Percentiles rank a stretch among this genome's conserved stretches.
phyloP scores from a whole-genome alignment of 2,888 invertebrate species.

The Uloborus plumipes region DNA sequence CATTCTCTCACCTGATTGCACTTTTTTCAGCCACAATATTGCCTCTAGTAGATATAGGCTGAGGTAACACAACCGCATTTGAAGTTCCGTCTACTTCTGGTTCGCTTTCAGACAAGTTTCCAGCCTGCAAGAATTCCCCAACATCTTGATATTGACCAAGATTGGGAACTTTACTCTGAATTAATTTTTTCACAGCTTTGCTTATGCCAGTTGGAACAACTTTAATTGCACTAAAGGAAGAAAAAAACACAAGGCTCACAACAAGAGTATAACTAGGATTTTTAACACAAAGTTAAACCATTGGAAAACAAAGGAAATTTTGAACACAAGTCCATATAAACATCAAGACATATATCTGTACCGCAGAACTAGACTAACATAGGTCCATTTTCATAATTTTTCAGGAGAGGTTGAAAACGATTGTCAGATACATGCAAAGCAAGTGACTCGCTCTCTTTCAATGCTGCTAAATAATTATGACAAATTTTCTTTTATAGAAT shows the following conservation, averaged over 20 bases:
- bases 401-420: too few relatives aligned
- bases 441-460: too few relatives aligned
- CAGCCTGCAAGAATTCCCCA: slow-evolving; percentile 82
- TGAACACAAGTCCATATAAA: too few relatives aligned
- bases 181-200: slow-evolving; percentile 91
- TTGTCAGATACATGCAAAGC: too few relatives aligned
- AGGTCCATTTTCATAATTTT: too few relatives aligned
- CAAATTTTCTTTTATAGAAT: too few relatives aligned
- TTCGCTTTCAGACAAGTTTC: slow-evolving; percentile 83
- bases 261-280: background rate
- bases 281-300: too few relatives aligned
- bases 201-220: slow-evolving; percentile 91
- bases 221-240: slow-evolving; percentile 79
- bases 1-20: slow-evolving; percentile 71
- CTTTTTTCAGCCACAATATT: slow-evolving; percentile 72
- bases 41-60: slow-evolving; percentile 75
- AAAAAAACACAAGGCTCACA: background rate
- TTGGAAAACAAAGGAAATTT: too few relatives aligned
- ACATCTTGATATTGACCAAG: slow-evolving; percentile 86
- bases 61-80: slow-evolving; percentile 84
- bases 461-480: too few relatives aligned
- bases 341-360: too few relatives aligned
- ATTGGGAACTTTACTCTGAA: slow-evolving; percentile 92
- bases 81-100: slow-evolving; percentile 86
- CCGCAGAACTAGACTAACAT: too few relatives aligned